Percentiles rank a stretch among this genome's conserved stretches.
These are phyloP conservation scores for Athripsodes cinereus DNA, from an alignment of 2,888 invertebrate genomes.

Conservation along the genomic window DNA sequence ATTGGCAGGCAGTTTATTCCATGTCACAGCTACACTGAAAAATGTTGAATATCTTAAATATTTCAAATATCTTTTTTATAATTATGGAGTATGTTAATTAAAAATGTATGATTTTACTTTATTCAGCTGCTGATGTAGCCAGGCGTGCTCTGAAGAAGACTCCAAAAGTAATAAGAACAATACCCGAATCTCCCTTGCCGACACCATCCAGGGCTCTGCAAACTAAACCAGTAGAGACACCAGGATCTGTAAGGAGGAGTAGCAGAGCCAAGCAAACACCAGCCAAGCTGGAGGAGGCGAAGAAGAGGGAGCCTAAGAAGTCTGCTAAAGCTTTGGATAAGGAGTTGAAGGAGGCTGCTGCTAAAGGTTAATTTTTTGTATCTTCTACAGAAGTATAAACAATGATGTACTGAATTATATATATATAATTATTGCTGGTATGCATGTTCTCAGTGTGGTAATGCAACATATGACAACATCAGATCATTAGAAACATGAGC, in stretches of 20 bases:
- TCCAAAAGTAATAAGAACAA: slow-evolving; percentile 29
- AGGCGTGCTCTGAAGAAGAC: slow-evolving; percentile 32
- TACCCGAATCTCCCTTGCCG: slow-evolving; percentile 4
- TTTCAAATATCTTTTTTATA: too few relatives aligned
- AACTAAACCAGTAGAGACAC: background rate
- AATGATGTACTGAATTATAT: too few relatives aligned
- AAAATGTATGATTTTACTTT: background rate
- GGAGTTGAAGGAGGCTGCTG: slow-evolving; percentile 12
- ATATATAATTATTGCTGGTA: too few relatives aligned
- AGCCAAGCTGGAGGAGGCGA: background rate
- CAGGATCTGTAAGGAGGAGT: slow-evolving; percentile 9
- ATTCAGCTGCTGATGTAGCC: slow-evolving; percentile 20
- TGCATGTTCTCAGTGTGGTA: too few relatives aligned
- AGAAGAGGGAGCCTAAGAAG: background rate
- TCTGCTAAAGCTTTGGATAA: slow-evolving; percentile 8
- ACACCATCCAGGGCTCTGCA: slow-evolving; percentile 9
- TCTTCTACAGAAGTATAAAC: too few relatives aligned
- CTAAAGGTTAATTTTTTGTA: too few relatives aligned
- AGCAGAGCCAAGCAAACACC: slow-evolving; percentile 6
- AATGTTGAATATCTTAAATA: too few relatives aligned
- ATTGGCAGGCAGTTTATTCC: background rate
- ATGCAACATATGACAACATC: too few relatives aligned
- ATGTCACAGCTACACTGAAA: background rate
- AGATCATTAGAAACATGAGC: too few relatives aligned
- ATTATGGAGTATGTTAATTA: too few relatives aligned